These are phyloP conservation scores for Heliocidaris tuberculata DNA, from an alignment of 35 echinoderm and acorn worm genomes.

Conservation along the genomic window DNA sequence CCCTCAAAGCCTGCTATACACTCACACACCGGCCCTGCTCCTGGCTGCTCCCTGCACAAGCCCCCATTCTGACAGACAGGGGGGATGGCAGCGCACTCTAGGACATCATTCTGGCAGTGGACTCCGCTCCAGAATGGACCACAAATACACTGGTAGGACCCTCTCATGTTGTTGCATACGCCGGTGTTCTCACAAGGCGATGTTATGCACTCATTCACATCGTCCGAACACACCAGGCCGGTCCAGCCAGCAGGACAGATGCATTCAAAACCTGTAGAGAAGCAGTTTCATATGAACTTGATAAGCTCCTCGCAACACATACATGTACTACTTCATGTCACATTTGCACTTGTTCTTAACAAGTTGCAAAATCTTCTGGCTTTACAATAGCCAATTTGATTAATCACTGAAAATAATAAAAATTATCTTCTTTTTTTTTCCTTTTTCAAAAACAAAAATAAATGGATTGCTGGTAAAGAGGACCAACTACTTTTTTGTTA, in stretches of 20 bases:
- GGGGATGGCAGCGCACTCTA: slow-evolving; percentile 77
- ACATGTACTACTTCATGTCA: not conserved
- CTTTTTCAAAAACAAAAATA: too few species aligned
- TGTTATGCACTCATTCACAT: slow-evolving; percentile 84
- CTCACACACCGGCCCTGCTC: slow-evolving; percentile 64
- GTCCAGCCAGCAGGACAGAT: slow-evolving; percentile 67
- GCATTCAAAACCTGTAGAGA: slow-evolving; percentile 68
- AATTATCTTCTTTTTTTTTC: too few species aligned
- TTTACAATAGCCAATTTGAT: not conserved
- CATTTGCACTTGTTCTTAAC: not conserved
- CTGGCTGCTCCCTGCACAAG: slow-evolving; percentile 77
- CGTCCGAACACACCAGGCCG: slow-evolving; percentile 70
- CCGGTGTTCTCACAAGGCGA: slow-evolving; percentile 69
- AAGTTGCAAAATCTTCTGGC: too few species aligned
- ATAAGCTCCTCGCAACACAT: not conserved
- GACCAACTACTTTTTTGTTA: too few species aligned
- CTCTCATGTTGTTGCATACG: slow-evolving; percentile 66
- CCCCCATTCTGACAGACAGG: slow-evolving; percentile 89
- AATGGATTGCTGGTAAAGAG: too few species aligned
- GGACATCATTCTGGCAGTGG: slow-evolving; percentile 73
- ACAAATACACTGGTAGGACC: slow-evolving; percentile 83
- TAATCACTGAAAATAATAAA: too few species aligned
- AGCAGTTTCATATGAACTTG: not conserved
- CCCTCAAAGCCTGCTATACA: slow-evolving; percentile 76
- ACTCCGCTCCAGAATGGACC: slow-evolving; percentile 61